Evolutionary conservation across 2,888 invertebrate genomes (phyloP), one percentile per base, ranked within the genome.

Genomic region (Hemithea aestivaria): DNA sequence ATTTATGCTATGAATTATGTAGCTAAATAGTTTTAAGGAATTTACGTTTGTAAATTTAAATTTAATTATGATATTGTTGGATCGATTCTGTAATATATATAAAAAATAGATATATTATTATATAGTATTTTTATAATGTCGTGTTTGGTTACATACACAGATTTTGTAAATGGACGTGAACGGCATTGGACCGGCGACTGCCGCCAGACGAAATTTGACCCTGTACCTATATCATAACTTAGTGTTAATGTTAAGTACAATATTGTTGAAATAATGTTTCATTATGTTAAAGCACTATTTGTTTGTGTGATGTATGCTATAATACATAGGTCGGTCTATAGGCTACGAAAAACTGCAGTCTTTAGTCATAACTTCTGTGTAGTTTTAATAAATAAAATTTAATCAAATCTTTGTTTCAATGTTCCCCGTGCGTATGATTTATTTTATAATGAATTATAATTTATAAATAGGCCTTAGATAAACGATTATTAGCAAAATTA

Each of bases 191-290:
- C 20, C 26, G 27, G 44, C 51, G 48, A 57, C 52, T 50, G 52
- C 56, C 48, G 46, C 48, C 54, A 48, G 50, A 51, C 44, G 43
- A 45, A 50, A 50, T 45, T 49, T 57, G 51, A 55, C 46, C 40
- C 48, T 57, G 56, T 58, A 60, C 57, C 34, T 66, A 66, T 79
- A 76, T 73, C 73, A 69, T 76, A 70, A 61, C 61, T 66, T 74
- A 79, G 76, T 58, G 51, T 68, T 80, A 82, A 70, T 72, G 58
- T 78, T 84, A 85, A 85, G 85, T 83, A 85, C 85, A 85, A 85
- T 83, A 75, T 78, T 81, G 81, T 82, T 81, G 67, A 74, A 70
- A 54, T 74, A 75, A 72, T 67, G 70, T 72, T 69, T 66, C 66
- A 73, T 59, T 67, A 69, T 66, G 72, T 71, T 70, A 66, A 73